Percentiles rank a stretch among this genome's conserved stretches.
Evolutionary conservation across 2,113 vertebrate genomes (phyloP).

Genomic region (Cynocephalus volans): DNA sequence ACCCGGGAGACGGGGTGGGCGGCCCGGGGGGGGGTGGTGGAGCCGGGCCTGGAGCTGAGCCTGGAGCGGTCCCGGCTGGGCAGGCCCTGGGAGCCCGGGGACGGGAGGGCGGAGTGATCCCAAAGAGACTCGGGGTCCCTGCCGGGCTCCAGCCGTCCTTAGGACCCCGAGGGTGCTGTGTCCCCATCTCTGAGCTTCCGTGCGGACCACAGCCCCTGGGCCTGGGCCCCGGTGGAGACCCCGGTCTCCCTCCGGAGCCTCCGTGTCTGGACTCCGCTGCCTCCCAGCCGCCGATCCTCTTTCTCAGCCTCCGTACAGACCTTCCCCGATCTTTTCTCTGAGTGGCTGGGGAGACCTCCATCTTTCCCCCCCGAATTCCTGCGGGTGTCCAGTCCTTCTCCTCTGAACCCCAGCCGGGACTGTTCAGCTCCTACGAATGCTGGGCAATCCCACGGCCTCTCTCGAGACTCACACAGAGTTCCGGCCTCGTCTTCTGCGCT

Average conservation of each 20-base stretch:
- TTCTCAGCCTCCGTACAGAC: neutral
- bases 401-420: neutral
- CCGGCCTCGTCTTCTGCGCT: neutral
- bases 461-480: neutral
- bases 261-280: neutral
- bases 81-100: constrained; percentile 66
- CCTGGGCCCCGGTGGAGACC: neutral
- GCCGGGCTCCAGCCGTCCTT: neutral
- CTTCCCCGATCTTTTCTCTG: neutral
- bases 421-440: neutral
- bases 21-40: neutral
- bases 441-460: neutral
- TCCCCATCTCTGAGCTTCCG: neutral
- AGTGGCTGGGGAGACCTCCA: neutral
- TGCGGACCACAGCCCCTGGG: neutral
- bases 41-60: constrained; percentile 21
- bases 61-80: neutral
- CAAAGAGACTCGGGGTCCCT: neutral
- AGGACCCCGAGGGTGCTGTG: neutral
- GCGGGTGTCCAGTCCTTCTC: neutral
- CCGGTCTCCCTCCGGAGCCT: neutral
- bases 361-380: neutral
- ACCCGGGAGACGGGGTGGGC: neutral
- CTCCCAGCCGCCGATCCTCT: neutral
- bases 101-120: neutral